Conservation (phyloP, 2,888 invertebrate genomes). For the Mylabris sibirica region DNA sequence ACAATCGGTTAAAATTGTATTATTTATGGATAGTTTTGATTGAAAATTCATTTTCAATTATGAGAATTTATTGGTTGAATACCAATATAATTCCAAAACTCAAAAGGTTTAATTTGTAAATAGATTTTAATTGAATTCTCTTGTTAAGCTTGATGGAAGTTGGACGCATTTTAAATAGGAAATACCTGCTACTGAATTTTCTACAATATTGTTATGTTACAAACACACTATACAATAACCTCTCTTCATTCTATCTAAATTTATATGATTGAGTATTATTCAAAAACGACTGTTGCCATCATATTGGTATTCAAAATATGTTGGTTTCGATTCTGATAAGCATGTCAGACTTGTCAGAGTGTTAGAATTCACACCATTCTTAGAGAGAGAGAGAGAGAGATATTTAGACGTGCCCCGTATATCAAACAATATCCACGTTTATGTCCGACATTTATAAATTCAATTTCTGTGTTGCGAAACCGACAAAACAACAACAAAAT, state of each 20-base stretch:
- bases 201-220: background rate
- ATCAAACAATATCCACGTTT: background rate
- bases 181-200: background rate
- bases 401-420: constrained; percentile 15
- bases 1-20: background rate
- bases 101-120: constrained; percentile 30
- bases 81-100: constrained; percentile 22
- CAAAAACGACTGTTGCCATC: background rate
- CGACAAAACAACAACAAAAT: background rate
- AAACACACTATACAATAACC: background rate
- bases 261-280: constrained; percentile 5
- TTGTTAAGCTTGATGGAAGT: constrained; percentile 27
- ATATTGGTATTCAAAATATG: constrained; percentile 35
- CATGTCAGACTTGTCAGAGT: constrained; percentile 33
- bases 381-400: constrained; percentile 7
- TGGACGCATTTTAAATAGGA: background rate
- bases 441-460: constrained; percentile 8
- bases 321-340: constrained; percentile 32
- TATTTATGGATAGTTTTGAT: background rate
- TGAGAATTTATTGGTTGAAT: constrained; percentile 26
- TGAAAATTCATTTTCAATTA: background rate
- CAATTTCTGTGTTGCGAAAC: background rate
- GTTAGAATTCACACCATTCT: constrained; percentile 32
- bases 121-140: constrained; percentile 30
- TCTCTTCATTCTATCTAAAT: background rate